Base-by-base conservation (phyloP, 2,888 invertebrate species). In the Microplitis deprimator region DNA sequence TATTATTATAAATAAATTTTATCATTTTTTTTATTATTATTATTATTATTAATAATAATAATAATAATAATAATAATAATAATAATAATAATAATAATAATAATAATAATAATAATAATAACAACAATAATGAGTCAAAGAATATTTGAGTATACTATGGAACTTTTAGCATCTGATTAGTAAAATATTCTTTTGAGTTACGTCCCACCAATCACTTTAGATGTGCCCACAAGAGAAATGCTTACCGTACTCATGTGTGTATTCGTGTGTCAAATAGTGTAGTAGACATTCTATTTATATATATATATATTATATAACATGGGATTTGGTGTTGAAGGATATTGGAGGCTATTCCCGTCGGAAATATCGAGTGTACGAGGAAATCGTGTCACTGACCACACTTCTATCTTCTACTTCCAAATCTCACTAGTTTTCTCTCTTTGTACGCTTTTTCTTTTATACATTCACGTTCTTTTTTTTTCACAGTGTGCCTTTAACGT, bases 331-430 rank as follows among this genome's bases (percentile, higher is more conserved):
- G 65, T 73, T 50, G 38, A 59, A 74, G 77, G 77, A 77, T 77
- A 77, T 77, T 77, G 77, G 69, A 68, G 65, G 64, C 62, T 77
- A 73, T 70, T 65, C 77, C 65, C 77, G 59, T 60, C 70, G 77
- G 77, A 74, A 73, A 77, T 74, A 73, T 74, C 73, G 73, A 77
- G 70, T 74, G 77, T 73, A 13, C 20, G 77, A 69, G 73, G 73
- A 74, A 77, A 74, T 77, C 65, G 73, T 74, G 73, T 77, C 73
- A 74, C 69, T 73, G 77, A 70, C 77, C 77, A 73, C 69, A 69
- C 62, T 13, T 41, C 40, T 64, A 38, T 29, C 72, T 8, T 40
- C 16, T n/a, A 29, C 39, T 61, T 72, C 20, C 64, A 73, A 74
- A 69, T 77, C 69, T 77, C 62, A 29, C 73, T 7, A 73, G 4